A percentile compares a stretch with the other conserved stretches of the same genome.
Conservation (phyloP, 2,113 vertebrate genomes). For the Eclectus roratus region DNA sequence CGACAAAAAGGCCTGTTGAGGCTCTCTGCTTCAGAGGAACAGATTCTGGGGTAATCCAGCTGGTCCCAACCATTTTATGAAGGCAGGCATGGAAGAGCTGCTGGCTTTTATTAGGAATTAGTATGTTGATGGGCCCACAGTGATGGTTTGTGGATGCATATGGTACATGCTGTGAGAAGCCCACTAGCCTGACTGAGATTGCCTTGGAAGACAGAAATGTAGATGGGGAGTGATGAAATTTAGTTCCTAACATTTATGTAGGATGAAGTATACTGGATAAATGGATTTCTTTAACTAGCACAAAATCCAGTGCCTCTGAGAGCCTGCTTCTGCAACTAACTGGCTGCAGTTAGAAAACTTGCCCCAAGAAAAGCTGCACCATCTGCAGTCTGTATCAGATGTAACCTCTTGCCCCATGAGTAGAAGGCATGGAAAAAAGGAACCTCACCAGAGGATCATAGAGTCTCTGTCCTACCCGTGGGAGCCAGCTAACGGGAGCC, state of each 20-base stretch:
- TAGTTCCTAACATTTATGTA: not conserved
- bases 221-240: not conserved
- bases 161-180: not conserved
- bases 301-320: not conserved
- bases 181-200: not conserved
- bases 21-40: not conserved
- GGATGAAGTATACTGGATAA: not conserved
- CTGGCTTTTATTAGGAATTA: not conserved
- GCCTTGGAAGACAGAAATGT: not conserved
- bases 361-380: not conserved
- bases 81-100: not conserved
- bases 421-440: not conserved
- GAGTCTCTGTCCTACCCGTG: not conserved
- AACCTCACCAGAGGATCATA: not conserved
- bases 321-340: not conserved
- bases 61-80: not conserved
- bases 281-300: not conserved
- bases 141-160: not conserved
- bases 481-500: too few species aligned
- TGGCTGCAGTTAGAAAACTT: not conserved
- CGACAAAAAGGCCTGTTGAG: not conserved
- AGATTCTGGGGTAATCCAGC: not conserved
- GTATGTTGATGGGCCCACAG: not conserved
- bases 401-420: not conserved
- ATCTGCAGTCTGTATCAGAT: too few species aligned